Conservation (phyloP, 2,888 invertebrate species). For the Litoditis marina region DNA sequence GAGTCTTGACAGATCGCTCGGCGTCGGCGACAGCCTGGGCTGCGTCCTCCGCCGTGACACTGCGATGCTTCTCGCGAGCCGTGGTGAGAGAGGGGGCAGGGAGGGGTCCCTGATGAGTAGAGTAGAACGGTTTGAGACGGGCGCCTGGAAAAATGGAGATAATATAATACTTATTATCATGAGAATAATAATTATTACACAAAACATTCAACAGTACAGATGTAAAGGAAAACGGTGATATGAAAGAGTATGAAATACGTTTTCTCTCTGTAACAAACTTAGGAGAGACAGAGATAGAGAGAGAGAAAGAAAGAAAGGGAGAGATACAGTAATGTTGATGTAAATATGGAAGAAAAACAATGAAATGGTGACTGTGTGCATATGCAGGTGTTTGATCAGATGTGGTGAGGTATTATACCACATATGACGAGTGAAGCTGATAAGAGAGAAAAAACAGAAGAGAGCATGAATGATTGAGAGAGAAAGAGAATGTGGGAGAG, state of each 20-base stretch:
- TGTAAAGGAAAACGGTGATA: background rate
- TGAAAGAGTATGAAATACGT: background rate
- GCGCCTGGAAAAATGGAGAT: constrained; percentile 1
- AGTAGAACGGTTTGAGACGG: constrained; percentile 12
- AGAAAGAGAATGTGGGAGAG: too few relatives aligned
- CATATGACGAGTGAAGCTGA: too few relatives aligned
- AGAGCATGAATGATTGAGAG: too few relatives aligned
- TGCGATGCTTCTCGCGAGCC: constrained; percentile 26
- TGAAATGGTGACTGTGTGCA: too few relatives aligned
- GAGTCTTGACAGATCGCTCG: constrained; percentile 10
- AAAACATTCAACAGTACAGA: background rate
- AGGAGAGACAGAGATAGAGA: too few relatives aligned
- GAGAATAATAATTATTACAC: too few relatives aligned
- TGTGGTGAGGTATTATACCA: too few relatives aligned
- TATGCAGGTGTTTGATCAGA: too few relatives aligned
- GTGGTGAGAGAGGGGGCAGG: constrained; percentile 13
- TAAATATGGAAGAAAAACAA: background rate
- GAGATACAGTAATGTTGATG: background rate
- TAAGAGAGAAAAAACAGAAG: too few relatives aligned
- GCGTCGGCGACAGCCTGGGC: constrained; percentile 18
- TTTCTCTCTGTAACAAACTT: too few relatives aligned
- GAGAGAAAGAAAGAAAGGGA: too few relatives aligned
- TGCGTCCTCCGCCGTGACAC: constrained; percentile 23
- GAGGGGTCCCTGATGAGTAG: background rate
- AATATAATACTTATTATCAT: too few relatives aligned